Conservation (phyloP, 2,797 vertebrate species). For the Eurystomus glaucurus region DNA sequence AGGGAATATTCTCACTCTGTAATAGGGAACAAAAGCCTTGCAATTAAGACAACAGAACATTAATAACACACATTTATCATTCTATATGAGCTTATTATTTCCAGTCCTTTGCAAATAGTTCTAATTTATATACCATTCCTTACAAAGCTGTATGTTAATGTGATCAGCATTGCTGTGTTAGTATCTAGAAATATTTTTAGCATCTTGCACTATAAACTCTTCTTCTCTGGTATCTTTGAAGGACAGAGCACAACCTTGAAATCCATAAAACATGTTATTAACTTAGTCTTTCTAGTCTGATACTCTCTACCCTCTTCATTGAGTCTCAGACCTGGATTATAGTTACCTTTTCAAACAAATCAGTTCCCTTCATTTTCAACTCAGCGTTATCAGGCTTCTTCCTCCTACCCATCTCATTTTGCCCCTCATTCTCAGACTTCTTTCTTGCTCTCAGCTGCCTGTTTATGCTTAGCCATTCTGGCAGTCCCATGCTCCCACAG, state of each 20-base stretch:
- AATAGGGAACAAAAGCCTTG: constrained; percentile 67
- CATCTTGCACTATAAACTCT: neutral
- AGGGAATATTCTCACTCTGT: constrained; percentile 67
- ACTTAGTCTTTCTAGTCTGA: neutral
- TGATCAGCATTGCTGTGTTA: constrained; percentile 23
- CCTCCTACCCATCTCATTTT: neutral
- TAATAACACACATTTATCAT: constrained; percentile 76
- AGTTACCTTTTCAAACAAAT: neutral
- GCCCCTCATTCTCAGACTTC: constrained; percentile 1
- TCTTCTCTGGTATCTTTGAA: constrained; percentile 6
- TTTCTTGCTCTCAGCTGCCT: constrained; percentile 3
- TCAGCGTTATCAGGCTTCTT: neutral
- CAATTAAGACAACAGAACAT: constrained; percentile 75
- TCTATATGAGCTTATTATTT: constrained; percentile 75
- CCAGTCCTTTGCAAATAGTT: constrained; percentile 53
- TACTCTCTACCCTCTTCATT: neutral
- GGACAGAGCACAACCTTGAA: constrained; percentile 14
- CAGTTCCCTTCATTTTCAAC: neutral
- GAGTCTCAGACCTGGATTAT: neutral
- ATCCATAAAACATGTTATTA: neutral
- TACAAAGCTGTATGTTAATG: constrained; percentile 55
- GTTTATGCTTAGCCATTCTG: neutral
- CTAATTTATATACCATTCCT: constrained; percentile 67
- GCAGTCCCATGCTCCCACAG: neutral
- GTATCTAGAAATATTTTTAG: constrained; percentile 49